phyloP scores from a whole-genome alignment of 2,797 vertebrate species.

The Zalophus californianus region DNA sequence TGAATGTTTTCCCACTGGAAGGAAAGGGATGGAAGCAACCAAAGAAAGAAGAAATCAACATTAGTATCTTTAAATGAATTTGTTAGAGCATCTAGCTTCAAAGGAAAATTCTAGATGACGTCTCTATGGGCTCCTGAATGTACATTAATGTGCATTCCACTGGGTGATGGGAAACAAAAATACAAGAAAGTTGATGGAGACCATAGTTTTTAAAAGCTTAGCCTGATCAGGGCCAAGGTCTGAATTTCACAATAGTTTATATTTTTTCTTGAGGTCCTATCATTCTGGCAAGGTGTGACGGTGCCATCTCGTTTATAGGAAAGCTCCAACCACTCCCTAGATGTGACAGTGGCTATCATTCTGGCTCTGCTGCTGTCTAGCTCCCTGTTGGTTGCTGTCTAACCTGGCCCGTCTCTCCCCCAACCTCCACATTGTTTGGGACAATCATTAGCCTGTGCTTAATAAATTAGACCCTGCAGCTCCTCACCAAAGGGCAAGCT shows the following conservation, averaged over 20 bases:
- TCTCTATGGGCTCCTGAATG: neutral
- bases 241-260: neutral
- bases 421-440: neutral
- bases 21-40: neutral
- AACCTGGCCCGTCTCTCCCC: neutral
- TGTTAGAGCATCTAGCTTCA: neutral
- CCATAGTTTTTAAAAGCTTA: neutral
- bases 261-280: neutral
- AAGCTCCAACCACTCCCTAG: neutral
- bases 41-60: conserved; percentile 4
- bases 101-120: conserved; percentile 6
- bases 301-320: neutral
- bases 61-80: neutral
- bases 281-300: neutral
- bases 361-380: neutral
- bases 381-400: neutral
- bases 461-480: neutral
- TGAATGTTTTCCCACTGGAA: neutral
- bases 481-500: neutral
- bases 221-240: neutral
- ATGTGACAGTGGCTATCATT: neutral
- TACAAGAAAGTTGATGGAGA: neutral
- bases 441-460: neutral
- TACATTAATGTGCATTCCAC: neutral
- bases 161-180: conserved; percentile 14